Evolutionary conservation across 2,888 invertebrate species (phyloP), one percentile per base, ranked within the genome.

Genomic region (Malthinus flaveolus): DNA sequence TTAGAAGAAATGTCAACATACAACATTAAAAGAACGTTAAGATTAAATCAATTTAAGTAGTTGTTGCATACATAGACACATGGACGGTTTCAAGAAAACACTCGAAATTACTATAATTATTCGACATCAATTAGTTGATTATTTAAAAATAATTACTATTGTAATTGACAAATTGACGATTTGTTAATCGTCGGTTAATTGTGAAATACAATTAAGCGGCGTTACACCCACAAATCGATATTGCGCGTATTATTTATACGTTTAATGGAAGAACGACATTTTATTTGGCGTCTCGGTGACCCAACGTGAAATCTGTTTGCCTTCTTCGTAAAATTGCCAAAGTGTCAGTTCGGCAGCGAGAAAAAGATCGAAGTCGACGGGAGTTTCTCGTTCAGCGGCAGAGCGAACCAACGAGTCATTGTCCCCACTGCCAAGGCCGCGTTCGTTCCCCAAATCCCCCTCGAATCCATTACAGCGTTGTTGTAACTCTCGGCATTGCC

Each of bases 391-490:
- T 51, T 34, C 37, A 50, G 23, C 23, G 5, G 23, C 23, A 23
- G 23, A 23, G 5, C 23, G 23, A 23, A 39, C 50, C 36, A 39
- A 12, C 56, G 62, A 65, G 66, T 66, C 66, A 66, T 66, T 66
- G 66, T 64, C 70, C 70, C 68, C 71, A 71, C 68, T 71, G 70
- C 65, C 70, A 71, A 72, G 71, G 70, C 65, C 68, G 62, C 47
- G 39, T 48, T 51, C 51, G 58, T 50, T 50, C 45, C 57, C 45
- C 61, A 13, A 42, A 15, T 42, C 59, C 55, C 49, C 57, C 59
- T 49, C 50, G 59, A 54, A 58, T 51, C 61, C 51, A 53, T 32
- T 23, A 23, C 5, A 23, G 23, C 23, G 23, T 23, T 23, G 23
- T 23, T 23, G 23, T 23, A 23, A 23, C 23, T 23, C 23, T 23